Evolutionary conservation across 2,888 invertebrate genomes (phyloP), one percentile per base, ranked within the genome.

Genomic region (Axea sp.): DNA sequence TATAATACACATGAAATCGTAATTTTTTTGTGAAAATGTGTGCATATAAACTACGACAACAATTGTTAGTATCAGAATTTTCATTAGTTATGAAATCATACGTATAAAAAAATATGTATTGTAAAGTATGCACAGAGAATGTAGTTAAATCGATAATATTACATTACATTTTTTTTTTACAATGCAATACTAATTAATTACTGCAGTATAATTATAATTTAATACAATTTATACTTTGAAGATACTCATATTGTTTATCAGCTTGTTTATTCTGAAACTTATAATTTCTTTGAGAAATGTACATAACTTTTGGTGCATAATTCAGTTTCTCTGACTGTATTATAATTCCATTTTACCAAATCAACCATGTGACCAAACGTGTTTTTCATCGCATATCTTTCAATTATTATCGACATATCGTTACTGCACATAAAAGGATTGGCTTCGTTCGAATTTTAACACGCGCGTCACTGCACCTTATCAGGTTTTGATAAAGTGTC

Each of bases 391-490:
- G 59, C 31, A 55, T 73, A 49, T 64, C 35, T 73, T 64, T 68
- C 67, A 64, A 57, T 68, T 68, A 73, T 57, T 68, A 73, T 68
- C 73, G 73, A 73, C 73, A 73, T 64, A 64, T 57, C 64, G 68
- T 73, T 62, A 57, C 51, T 30, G 68, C 43, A 59, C 64, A 68
- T 55, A 51, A 59, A 65, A 67, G 39, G 53, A 73, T 68, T 68
- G 41, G 68, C 73, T 73, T 68, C 73, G 73, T 68, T 73, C 51
- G 64, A 62, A 68, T 73, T 68, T 68, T 68, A 73, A 68, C 73
- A 73, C 73, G 73, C 37, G 53, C 67, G 68, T 62, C 68, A 67
- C 35, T 55, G 43, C 57, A 41, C 51, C 31, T 47, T 73, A 67
- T 73, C 60, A 60, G 47, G 45, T 37, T 62, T 62, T 62, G 62